phyloP scores from a whole-genome alignment of 2,797 vertebrate species.

The Cossypha dichroa region DNA sequence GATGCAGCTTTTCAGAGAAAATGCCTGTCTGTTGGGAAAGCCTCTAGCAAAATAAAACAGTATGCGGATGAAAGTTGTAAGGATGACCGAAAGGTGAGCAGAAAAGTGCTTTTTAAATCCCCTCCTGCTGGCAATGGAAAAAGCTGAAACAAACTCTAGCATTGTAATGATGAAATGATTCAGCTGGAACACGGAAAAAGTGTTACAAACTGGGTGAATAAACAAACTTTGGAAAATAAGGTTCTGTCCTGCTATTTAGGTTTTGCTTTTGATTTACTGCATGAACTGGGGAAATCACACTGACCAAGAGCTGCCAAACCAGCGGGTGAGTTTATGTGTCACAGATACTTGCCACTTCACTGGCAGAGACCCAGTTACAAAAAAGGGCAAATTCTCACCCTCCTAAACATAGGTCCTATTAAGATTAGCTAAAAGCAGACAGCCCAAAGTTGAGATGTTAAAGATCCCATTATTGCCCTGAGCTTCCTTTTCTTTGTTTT shows the following conservation, averaged over 20 bases:
- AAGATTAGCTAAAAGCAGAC: neutral
- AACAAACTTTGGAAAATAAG: neutral
- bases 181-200: neutral
- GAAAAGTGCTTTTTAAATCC: slow-evolving; percentile 8
- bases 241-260: neutral
- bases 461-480: neutral
- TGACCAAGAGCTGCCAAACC: neutral
- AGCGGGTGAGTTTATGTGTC: neutral
- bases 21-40: neutral
- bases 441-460: neutral
- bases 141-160: neutral
- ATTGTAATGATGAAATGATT: neutral
- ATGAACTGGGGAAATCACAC: neutral
- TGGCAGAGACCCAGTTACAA: neutral
- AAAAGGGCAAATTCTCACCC: neutral
- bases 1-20: slow-evolving; percentile 20
- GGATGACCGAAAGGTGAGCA: neutral
- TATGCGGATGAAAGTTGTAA: neutral
- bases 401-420: neutral
- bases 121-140: neutral
- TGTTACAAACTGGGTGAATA: neutral
- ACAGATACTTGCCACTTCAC: neutral
- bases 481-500: neutral
- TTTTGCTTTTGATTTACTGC: neutral
- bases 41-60: slow-evolving; percentile 40